phyloP scores from a whole-genome alignment of 2,113 vertebrate species.

The Lampris megalopsis region DNA sequence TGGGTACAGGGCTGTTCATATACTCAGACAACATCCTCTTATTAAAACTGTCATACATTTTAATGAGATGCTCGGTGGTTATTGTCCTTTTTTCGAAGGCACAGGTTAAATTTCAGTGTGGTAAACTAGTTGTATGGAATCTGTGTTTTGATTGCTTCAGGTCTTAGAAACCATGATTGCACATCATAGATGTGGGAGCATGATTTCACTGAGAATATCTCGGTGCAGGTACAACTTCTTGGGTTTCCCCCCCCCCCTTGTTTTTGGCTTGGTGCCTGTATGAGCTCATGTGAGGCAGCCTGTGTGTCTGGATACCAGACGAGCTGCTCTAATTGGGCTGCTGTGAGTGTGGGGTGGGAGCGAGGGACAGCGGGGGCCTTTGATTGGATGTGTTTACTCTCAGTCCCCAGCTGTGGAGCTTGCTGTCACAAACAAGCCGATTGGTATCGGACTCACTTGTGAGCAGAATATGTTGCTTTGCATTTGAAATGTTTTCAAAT shows the following conservation, averaged over 20 bases:
- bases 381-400: conserved; percentile 64
- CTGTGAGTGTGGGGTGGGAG: conserved; percentile 35
- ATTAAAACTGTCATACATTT: background rate
- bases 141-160: no score
- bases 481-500: background rate
- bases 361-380: conserved; percentile 56
- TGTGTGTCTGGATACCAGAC: conserved; percentile 51
- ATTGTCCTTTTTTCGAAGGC: background rate
- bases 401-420: conserved; percentile 65
- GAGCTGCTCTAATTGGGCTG: conserved; percentile 73
- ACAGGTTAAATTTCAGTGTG: background rate
- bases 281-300: conserved; percentile 19
- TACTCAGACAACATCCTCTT: background rate
- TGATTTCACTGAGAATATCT: background rate
- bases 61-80: background rate
- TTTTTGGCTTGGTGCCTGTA: background rate
- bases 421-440: conserved; percentile 61
- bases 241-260: background rate
- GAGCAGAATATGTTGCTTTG: background rate
- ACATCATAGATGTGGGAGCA: no score
- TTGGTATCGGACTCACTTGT: conserved; percentile 9
- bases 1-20: background rate
- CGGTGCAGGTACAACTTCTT: background rate
- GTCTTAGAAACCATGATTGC: no score
- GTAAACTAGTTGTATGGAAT: no score